Evolutionary conservation across 2,888 invertebrate genomes (phyloP), one percentile per base, ranked within the genome.

Genomic region (Lochmaea capreae): DNA sequence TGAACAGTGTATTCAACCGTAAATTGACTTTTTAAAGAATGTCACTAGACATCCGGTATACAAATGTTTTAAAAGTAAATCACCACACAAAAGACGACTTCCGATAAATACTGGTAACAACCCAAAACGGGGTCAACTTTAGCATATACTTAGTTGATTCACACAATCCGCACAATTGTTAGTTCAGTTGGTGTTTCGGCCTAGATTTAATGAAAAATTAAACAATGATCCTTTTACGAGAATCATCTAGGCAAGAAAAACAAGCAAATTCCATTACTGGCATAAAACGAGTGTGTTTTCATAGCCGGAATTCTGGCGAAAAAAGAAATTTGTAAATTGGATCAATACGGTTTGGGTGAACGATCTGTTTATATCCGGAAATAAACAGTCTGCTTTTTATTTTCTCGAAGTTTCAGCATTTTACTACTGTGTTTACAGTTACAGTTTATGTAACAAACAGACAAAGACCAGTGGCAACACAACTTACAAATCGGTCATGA

Each of bases 141-240:
- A 11, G 62, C 62, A 43, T 63, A 43, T 18, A 63, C 62, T 63
- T 39, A 63, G 18, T 63, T n/a, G 18, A 63, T 63, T 14, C 18
- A 63, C n/a, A 63, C 62, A 43, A 63, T 16, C 62, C 18, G 33
- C n/a, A 8, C 16, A 43, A 43, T 63, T 18, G 59, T 59, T 59
- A 59, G 59, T 59, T 33, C 59, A 59, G 62, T 63, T 43, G 12
- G 43, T 63, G 14, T 43, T 63, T 5, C 42, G 43, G 42, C 62
- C 62, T 63, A 63, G 62, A 63, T 63, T n/a, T 43, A 18, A 63
- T 16, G 62, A 43, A 63, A 39, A 63, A 63, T 63, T 63, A 63
- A 63, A 63, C 62, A 43, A 63, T 18, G 43, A n/a, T 63, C 16
- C 26, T 54, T 63, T 42, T 43, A 43, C 16, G 42, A 63, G 62